These are phyloP conservation scores for Drosophila littoralis DNA, from an alignment of 1,140 invertebrate species.

Conservation along the genomic window DNA sequence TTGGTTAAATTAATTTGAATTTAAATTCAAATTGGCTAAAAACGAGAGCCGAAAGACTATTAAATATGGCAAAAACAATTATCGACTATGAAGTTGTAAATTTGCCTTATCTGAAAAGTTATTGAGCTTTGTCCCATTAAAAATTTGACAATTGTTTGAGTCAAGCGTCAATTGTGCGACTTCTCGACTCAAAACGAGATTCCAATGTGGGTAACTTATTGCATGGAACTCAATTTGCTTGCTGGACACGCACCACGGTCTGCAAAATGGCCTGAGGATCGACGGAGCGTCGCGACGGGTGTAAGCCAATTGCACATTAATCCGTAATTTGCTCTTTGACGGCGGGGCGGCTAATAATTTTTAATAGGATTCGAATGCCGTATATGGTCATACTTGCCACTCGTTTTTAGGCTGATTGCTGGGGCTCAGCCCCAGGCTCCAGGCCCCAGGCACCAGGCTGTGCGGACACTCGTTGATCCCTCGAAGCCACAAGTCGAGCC, in stretches of 20 bases:
- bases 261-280: constrained; percentile 3
- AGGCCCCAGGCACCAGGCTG: neutral
- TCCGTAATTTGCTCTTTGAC: constrained; percentile 70
- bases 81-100: too few species aligned
- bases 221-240: constrained; percentile 31
- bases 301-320: constrained; percentile 65
- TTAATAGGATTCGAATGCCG: constrained; percentile 70
- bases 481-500: constrained; percentile 15
- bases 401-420: constrained; percentile 56
- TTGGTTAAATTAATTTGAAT: too few species aligned
- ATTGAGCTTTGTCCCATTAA: neutral
- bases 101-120: too few species aligned
- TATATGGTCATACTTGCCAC: constrained; percentile 71
- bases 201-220: constrained; percentile 32
- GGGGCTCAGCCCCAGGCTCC: neutral
- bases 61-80: too few species aligned
- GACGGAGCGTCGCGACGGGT: constrained; percentile 4
- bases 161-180: neutral
- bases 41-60: too few species aligned
- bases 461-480: constrained; percentile 30
- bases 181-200: neutral
- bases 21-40: too few species aligned
- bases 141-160: neutral
- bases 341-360: constrained; percentile 69
- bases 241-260: constrained; percentile 51